These are phyloP conservation scores for Nesogale talazaci DNA, from an alignment of 2,113 vertebrate genomes.

Conservation along the genomic window DNA sequence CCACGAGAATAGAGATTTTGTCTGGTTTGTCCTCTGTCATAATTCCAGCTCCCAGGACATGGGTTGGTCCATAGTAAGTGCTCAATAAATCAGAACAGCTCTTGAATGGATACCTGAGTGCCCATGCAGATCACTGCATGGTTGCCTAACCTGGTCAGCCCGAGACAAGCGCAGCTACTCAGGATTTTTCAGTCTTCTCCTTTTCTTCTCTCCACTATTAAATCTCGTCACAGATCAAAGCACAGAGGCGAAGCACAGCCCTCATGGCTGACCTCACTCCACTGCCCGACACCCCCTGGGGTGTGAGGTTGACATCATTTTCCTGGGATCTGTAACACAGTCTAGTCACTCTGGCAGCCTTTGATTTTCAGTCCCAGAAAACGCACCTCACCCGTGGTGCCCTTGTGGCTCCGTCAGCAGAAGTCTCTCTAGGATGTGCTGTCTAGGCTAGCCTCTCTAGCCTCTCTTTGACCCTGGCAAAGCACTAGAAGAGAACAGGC, in stretches of 20 bases:
- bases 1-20: neutral
- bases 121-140: neutral
- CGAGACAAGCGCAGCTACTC: neutral
- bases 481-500: neutral
- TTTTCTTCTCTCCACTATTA: neutral
- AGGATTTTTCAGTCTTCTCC: neutral
- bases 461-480: neutral
- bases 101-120: neutral
- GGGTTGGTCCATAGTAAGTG: neutral
- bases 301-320: neutral
- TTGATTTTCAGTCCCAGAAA: neutral
- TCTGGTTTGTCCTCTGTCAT: neutral
- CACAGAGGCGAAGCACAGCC: neutral
- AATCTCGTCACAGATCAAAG: neutral
- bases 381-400: neutral
- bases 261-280: neutral
- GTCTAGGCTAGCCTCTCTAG: no score
- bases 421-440: neutral
- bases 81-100: neutral
- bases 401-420: neutral
- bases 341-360: constrained; percentile 21
- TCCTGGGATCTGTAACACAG: neutral
- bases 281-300: neutral
- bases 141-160: neutral
- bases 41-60: neutral